Conservation (phyloP, 2,113 vertebrate species). For the Tyrannus savana region DNA sequence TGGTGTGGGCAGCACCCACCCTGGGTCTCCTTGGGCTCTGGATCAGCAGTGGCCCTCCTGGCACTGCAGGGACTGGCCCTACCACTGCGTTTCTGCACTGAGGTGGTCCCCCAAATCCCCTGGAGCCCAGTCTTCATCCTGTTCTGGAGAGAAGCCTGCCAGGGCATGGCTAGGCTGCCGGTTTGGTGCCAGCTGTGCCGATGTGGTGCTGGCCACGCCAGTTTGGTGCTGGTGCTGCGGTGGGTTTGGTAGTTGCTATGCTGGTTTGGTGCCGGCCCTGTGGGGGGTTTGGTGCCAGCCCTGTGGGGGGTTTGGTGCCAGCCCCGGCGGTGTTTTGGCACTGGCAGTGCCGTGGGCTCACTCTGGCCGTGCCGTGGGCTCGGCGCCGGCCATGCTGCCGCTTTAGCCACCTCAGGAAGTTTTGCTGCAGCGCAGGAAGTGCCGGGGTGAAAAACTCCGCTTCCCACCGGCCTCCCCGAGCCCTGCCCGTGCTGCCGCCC, state of each 20-base stretch:
- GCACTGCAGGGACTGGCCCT: neutral
- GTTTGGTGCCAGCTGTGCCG: neutral
- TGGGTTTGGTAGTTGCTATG: neutral
- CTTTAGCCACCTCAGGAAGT: neutral
- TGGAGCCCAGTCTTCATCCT: neutral
- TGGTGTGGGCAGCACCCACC: neutral
- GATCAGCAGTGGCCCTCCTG: neutral
- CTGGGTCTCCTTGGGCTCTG: neutral
- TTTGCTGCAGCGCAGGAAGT: neutral
- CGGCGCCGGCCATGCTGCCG: neutral
- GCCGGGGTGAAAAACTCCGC: neutral
- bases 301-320: neutral
- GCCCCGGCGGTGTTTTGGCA: neutral
- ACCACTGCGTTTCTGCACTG: neutral
- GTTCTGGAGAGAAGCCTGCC: neutral
- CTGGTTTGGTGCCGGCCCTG: neutral
- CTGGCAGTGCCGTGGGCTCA: neutral
- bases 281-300: neutral
- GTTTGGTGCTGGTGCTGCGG: neutral
- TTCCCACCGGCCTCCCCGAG: neutral
- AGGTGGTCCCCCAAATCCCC: neutral
- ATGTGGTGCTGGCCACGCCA: neutral
- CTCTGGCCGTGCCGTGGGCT: neutral
- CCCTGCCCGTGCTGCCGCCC: neutral
- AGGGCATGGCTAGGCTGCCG: rapidly evolving